These are phyloP conservation scores for Ceramica pisi DNA, from an alignment of 2,888 invertebrate species.

Conservation along the genomic window DNA sequence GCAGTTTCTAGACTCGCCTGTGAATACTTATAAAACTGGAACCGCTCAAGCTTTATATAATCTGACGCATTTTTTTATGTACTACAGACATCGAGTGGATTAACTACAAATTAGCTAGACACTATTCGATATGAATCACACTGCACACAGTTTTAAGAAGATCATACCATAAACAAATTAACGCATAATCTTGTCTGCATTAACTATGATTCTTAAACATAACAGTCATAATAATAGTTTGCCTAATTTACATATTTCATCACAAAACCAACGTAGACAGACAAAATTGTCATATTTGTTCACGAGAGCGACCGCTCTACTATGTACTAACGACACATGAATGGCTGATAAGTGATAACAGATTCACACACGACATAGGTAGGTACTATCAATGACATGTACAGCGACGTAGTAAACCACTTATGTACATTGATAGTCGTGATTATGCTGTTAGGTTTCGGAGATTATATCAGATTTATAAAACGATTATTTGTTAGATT, in stretches of 20 bases:
- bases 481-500: constrained; percentile 27
- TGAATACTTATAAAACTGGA: no score
- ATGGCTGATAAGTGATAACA: constrained; percentile 43
- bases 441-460: constrained; percentile 4
- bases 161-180: neutral
- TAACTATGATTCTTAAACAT: constrained; percentile 1
- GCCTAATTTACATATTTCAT: neutral
- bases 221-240: neutral
- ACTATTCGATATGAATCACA: neutral
- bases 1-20: neutral
- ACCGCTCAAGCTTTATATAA: no score
- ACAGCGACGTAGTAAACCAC: constrained; percentile 5
- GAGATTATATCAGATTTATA: constrained; percentile 37
- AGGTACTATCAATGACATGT: constrained; percentile 19
- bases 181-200: neutral
- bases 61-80: neutral
- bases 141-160: neutral
- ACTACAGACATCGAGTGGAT: neutral
- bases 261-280: constrained; percentile 2
- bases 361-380: neutral
- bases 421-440: neutral
- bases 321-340: constrained; percentile 7
- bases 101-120: neutral
- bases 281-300: neutral
- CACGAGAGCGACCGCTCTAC: neutral